phyloP scores from a whole-genome alignment of 1,140 invertebrate genomes.

The Pollicipes pollicipes region DNA sequence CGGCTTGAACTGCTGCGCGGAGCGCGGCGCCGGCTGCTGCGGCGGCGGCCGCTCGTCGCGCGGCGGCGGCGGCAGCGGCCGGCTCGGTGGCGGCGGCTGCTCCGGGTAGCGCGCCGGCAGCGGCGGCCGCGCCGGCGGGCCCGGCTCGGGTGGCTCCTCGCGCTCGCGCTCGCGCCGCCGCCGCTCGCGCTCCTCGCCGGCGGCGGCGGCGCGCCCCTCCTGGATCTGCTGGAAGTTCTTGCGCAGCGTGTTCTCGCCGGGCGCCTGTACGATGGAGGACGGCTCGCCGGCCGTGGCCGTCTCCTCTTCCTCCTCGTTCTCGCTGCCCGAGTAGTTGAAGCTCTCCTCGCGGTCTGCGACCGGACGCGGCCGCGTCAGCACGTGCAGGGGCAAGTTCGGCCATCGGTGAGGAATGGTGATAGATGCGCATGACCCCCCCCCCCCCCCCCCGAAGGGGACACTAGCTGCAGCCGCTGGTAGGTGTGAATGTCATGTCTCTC shows the following conservation, averaged over 20 bases:
- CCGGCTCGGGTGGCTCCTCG: conserved; percentile 40
- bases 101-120: conserved; percentile 8
- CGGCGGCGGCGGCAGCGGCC: conserved; percentile 53
- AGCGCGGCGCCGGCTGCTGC: not conserved
- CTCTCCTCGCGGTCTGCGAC: conserved; percentile 39
- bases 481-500: no score
- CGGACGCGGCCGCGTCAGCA: no score
- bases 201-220: conserved; percentile 22
- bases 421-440: no score
- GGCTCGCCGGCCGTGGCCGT: conserved; percentile 65
- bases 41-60: no score
- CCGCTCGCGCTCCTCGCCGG: conserved; percentile 8
- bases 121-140: conserved; percentile 65
- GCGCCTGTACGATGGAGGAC: conserved; percentile 71
- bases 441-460: no score
- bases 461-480: no score
- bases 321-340: conserved; percentile 47
- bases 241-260: conserved; percentile 74
- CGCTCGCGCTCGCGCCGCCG: conserved; percentile 6
- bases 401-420: no score
- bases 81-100: conserved; percentile 42
- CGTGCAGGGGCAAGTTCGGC: no score
- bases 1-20: conserved; percentile 6
- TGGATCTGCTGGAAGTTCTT: conserved; percentile 95
- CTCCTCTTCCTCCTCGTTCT: conserved; percentile 58